Base-by-base conservation (phyloP, 2,888 invertebrate genomes). In the Caenorhabditis japonica region DNA sequence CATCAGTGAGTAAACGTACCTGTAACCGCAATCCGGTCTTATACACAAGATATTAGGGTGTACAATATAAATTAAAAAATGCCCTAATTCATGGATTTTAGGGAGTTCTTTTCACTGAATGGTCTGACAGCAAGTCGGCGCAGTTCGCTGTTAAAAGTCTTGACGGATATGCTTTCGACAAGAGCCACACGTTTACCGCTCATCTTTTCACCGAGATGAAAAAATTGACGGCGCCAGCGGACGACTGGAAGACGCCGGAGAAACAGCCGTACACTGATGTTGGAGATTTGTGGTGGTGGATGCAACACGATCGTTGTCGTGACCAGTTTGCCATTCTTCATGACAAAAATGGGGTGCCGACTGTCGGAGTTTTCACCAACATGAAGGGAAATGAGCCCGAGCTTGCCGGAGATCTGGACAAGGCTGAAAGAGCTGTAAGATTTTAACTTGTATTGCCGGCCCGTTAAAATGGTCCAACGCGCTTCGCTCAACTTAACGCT, bases 141-240 rank as follows among this genome's bases (percentile, higher is more conserved):
- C 70, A 92, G 58, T 94, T 94, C 87, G 96, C 97, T 8, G 93
- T 94, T 0, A 93, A 93, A 85, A 91, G 92, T 39, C 92, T 93
- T 51, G 94, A 97, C 89, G 94, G 94, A 86, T 93, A 95, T 90
- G 95, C 94, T 89, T 91, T 99, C 87, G 97, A 99, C 90, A 97
- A 95, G 89, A 92, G 92, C 83, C 97, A 99, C 87, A 94, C 94
- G 4, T 95, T 97, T 89, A 46, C 74, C 7, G 94, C 95, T 46
- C 97, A 96, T 89, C 90, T 95, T 58, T 95, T 97, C 89, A 94
- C 94, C 0, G 97, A 97, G 66, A 79, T 86, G 78, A 80, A 68
- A 60, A 92, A 92, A 85, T 94, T 93, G 90, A 92, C 93, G 76
- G 92, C 93, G 82, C 94, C 95, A 78, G 93, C 94, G 8, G 93